phyloP scores from a whole-genome alignment of 2,888 invertebrate species.

The Agrenia bidenticulata region DNA sequence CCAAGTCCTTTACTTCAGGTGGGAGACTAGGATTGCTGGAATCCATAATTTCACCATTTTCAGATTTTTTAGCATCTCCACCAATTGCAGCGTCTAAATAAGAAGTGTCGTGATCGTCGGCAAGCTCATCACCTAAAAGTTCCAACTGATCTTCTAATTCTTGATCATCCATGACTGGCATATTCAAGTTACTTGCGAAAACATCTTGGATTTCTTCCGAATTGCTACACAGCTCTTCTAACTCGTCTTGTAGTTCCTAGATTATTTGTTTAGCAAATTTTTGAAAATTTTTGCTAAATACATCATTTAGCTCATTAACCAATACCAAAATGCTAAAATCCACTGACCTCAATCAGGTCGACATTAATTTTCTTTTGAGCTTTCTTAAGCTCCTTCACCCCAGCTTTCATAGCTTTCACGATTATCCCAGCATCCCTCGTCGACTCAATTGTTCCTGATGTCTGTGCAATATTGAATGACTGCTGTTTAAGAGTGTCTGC shows the following conservation, averaged over 20 bases:
- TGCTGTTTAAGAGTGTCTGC: constrained; percentile 32
- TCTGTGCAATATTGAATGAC: constrained; percentile 36
- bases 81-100: constrained; percentile 88
- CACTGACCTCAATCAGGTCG: constrained; percentile 29
- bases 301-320: no score
- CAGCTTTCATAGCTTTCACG: constrained; percentile 36
- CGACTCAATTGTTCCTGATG: constrained; percentile 13
- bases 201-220: constrained; percentile 96
- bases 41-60: no score
- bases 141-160: constrained; percentile 93
- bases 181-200: constrained; percentile 86
- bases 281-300: not conserved
- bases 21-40: no score
- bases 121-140: constrained; percentile 92
- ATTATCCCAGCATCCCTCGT: constrained; percentile 45
- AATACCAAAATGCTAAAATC: no score
- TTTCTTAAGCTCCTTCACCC: constrained; percentile 37
- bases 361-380: constrained; percentile 33
- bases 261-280: not conserved
- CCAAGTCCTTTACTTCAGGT: no score
- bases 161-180: constrained; percentile 90
- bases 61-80: not conserved
- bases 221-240: constrained; percentile 95
- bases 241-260: constrained; percentile 91
- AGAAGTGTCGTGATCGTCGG: constrained; percentile 86